Evolutionary conservation across 2,888 invertebrate genomes (phyloP).

Genomic region (Caenorhabditis sp.): DNA sequence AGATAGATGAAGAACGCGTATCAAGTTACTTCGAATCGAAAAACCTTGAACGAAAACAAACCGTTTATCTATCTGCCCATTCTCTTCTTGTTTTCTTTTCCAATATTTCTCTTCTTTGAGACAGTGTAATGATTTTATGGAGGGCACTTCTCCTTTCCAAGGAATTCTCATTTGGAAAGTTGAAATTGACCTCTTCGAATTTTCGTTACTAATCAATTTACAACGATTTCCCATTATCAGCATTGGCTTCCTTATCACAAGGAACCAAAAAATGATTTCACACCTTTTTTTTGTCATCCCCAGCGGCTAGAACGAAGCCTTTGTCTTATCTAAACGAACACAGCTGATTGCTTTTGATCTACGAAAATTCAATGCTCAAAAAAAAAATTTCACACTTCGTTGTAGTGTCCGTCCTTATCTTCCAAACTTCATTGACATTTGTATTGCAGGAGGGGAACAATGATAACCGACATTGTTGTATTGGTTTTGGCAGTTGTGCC

Average conservation of each 20-base stretch:
- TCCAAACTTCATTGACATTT: background rate
- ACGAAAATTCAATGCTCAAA: background rate
- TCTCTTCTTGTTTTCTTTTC: background rate
- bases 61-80: background rate
- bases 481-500: slow-evolving; percentile 13
- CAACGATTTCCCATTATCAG: too few species aligned
- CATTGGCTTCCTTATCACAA: slow-evolving; percentile 13
- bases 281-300: slow-evolving; percentile 36
- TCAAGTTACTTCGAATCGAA: slow-evolving; percentile 1
- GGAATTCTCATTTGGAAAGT: background rate
- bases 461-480: slow-evolving; percentile 44
- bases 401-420: slow-evolving; percentile 27
- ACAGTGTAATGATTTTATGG: background rate
- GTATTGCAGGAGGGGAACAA: slow-evolving; percentile 16
- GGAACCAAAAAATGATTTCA: slow-evolving; percentile 32
- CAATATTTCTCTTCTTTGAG: background rate
- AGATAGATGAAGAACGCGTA: slow-evolving; percentile 14
- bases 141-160: background rate
- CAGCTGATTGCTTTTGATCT: slow-evolving; percentile 12
- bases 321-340: background rate
- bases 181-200: too few species aligned
- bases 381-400: slow-evolving; percentile 19
- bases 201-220: background rate
- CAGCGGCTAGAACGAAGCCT: slow-evolving; percentile 12
- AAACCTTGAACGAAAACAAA: slow-evolving; percentile 14